A percentile compares a stretch with the other conserved stretches of the same genome.
Conservation (phyloP, 2,797 vertebrate species). For the Nannoperca obscura region DNA sequence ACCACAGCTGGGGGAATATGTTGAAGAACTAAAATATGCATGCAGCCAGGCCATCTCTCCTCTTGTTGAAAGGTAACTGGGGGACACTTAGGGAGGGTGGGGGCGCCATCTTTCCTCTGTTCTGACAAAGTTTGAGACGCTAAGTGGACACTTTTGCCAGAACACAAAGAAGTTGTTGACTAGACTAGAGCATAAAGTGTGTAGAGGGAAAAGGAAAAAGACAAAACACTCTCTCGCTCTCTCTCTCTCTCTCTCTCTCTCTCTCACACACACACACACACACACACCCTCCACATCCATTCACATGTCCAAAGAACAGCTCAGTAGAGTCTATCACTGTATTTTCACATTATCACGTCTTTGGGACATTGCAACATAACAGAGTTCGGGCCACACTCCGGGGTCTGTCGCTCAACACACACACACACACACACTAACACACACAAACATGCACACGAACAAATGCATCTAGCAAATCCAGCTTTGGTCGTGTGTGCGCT, state of each 20-base stretch:
- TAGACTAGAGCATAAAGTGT: slow-evolving; percentile 33
- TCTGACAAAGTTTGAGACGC: slow-evolving; percentile 53
- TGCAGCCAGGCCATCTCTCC: slow-evolving; percentile 70
- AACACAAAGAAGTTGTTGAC: slow-evolving; percentile 35
- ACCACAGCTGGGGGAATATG: slow-evolving; percentile 66
- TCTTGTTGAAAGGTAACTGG: slow-evolving; percentile 55
- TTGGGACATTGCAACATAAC: slow-evolving; percentile 67
- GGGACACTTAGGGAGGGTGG: slow-evolving; percentile 24
- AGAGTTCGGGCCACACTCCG: slow-evolving; percentile 39
- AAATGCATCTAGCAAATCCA: slow-evolving; percentile 58
- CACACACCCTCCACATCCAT: slow-evolving; percentile 27
- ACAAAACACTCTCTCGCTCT: slow-evolving; percentile 11
- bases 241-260: background rate
- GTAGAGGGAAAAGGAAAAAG: slow-evolving; percentile 8
- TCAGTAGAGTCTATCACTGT: slow-evolving; percentile 57
- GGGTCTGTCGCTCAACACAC: slow-evolving; percentile 12
- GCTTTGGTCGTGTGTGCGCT: slow-evolving; percentile 70
- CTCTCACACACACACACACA: slow-evolving; percentile 19
- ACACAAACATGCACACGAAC: slow-evolving; percentile 8
- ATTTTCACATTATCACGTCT: slow-evolving; percentile 73
- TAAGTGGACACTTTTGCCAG: slow-evolving; percentile 45
- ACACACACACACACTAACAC: background rate
- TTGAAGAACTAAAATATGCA: slow-evolving; percentile 76
- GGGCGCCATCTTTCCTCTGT: slow-evolving; percentile 38
- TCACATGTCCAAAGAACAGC: slow-evolving; percentile 68